Base-by-base conservation (phyloP, 2,797 vertebrate genomes). In the Acanthornis magna region DNA sequence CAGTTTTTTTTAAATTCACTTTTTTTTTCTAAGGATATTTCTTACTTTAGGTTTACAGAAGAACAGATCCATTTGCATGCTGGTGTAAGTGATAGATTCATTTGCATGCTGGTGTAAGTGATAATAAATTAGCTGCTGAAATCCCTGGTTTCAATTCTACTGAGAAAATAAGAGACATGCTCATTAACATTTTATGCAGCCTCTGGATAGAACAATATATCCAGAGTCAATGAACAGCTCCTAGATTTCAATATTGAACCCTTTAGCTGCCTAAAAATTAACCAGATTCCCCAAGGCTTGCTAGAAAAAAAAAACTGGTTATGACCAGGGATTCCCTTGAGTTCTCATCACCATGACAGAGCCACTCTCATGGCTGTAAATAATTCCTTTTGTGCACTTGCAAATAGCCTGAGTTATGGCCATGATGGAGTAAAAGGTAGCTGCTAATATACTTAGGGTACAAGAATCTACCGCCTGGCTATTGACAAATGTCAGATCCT, bases 101-200 rank as follows among this genome's bases (percentile, higher is more conserved):
- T 95, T 96, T 95, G 45, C 90, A 91, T 70, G 42, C 26, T 66
- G 9, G 26, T 82, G 34, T 65, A 90, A 91, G 50, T 45, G 73
- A 65, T 89, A 92, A 91, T 63, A 85, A 96, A 91, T 91, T 94
- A 91, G 13, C 66, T 92, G 55, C 53, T 51, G 67, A 88, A 93
- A 71, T 77, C 50, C 40, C 47, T 60, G 13, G 34, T 86, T 95
- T 70, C 65, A 57, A 48, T 54, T 73, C 66, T 80, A 55, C 32
- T 62, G 83, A 75, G 77, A 88, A 95, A 88, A 67, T 30, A 54
- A 66, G 38, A 92, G 30, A 80, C 25, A 34, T 7, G 5, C 17
- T 95, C 27, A 93, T 95, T 96, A 94, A 84, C 29, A 82, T 75
- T 95, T 95, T 63, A 63, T 85, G 53, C 14, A 71, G 73, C 63